Evolutionary conservation across 2,797 vertebrate genomes (phyloP), one percentile per base, ranked within the genome.

Genomic region (Steatocranus sp.): DNA sequence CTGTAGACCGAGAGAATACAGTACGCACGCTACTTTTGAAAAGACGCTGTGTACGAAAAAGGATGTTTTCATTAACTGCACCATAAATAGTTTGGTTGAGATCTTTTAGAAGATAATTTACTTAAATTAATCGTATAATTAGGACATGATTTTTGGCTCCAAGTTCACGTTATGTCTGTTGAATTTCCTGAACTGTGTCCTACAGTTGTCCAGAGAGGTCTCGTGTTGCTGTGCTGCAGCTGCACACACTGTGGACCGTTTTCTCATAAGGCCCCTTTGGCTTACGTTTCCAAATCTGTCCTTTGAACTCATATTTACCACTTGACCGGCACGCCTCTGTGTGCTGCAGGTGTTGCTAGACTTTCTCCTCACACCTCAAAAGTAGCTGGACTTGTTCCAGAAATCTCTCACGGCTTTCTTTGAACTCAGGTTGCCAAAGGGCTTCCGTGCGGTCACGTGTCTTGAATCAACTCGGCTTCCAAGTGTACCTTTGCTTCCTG

Each of bases 191-290:
- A 73, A 14, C 38, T 54, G 34, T 53, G 50, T 54, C 51, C 50
- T 54, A 6, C 2, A 12, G 50, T n/a, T 41, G 34, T 76, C 50
- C 36, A 25, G 51, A 41, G 34, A 30, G 15, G 2, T 46, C 41
- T 46, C 4, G 10, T 11, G 66, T 27, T 46, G 17, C 66, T 80
- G 32, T 11, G n/a, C 70, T 81, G 76, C 90, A 91, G 94, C 92
- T 94, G 92, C 83, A 83, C 79, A 84, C 80, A 30, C 56, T 66
- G 83, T n/a, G 43, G 80, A 56, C 49, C 82, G 54, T 91, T 93
- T 89, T 79, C 87, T 91, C 76, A 82, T 46, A 78, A 89, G 41
- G 91, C 87, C 82, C 89, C 93, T 91, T 89, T 89, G 83, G 73
- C 74, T 80, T 88, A 56, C 78, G 85, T 93, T 89, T 83, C 83